Evolutionary conservation across 2,113 vertebrate species (phyloP), one percentile per base, ranked within the genome.

Genomic region (Barbus barbus): DNA sequence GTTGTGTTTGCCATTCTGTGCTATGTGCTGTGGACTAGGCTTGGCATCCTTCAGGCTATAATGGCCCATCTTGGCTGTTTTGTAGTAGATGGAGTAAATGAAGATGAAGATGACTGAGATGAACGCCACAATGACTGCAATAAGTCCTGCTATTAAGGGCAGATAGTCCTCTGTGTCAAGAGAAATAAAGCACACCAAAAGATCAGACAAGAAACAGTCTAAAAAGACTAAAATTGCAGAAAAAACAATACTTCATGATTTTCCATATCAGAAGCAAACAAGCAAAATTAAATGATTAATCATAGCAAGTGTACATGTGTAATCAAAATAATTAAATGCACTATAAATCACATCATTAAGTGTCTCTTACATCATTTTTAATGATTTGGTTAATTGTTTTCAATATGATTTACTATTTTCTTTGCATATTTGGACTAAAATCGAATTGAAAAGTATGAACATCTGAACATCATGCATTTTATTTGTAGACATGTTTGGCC

Each of bases 21-120:
- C 93, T 5, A 94, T 89, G 18, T 93, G 93, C 48, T 88, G 91
- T 16, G 36, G 46, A 81, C 36, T 89, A 33, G 89, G 87, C 83
- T 91, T 93, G 51, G 90, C 88, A 41, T 92, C 91, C 83, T 95
- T 92, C n/a, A 94, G 83, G 84, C 80, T 93, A 87, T 94, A 93
- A 75, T 65, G 89, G 0, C 94, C 93, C 92, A 92, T 94, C 88
- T 89, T 93, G 86, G 91, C 94, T 90, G 93, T 94, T 90, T 93
- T 95, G 90, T 94, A 94, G 90, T 95, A 95, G 89, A 95, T 93
- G 0, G 91, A 94, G 91, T 92, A 94, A 87, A 95, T 93, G 87
- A 90, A 91, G 84, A 92, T 0, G 74, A 94, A 94, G 81, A 92
- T 8, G 75, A 92, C 46, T 1, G 91, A 93, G 86, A 92, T 94